phyloP scores from a whole-genome alignment of 2,113 vertebrate species.

The Calypte anna region DNA sequence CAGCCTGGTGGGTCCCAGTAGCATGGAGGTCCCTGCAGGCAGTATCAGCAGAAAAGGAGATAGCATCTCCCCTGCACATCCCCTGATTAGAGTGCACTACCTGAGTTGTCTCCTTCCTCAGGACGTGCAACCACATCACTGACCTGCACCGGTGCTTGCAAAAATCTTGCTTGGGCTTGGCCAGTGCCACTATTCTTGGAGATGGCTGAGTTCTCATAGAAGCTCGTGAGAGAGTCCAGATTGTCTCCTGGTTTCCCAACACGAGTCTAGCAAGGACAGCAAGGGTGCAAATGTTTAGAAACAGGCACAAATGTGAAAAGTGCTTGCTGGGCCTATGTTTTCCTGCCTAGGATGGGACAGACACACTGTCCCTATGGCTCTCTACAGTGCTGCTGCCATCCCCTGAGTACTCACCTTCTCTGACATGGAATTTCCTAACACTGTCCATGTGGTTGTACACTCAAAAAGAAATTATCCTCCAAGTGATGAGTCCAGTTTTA shows the following conservation, averaged over 20 bases:
- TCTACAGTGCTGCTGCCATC: not conserved
- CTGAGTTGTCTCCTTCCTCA: not conserved
- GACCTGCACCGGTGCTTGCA: not conserved
- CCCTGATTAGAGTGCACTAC: not conserved
- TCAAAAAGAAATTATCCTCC: not conserved
- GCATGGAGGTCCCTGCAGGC: not conserved
- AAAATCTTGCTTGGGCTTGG: constrained; percentile 50
- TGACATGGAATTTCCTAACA: not conserved
- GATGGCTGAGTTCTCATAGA: not conserved
- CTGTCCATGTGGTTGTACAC: not conserved
- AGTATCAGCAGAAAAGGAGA: not conserved
- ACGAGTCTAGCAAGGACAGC: constrained; percentile 32
- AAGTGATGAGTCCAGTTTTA: not conserved
- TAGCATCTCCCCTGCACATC: not conserved
- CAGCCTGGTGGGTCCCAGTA: not conserved
- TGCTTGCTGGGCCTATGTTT: not conserved
- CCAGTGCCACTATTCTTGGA: constrained; percentile 29
- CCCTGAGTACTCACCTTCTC: not conserved
- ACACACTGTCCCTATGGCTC: not conserved
- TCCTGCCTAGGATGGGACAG: not conserved
- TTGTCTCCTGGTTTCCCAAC: constrained; percentile 73
- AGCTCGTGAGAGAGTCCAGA: not conserved
- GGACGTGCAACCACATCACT: not conserved
- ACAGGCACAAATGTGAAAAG: not conserved
- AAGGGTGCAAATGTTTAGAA: not conserved